phyloP scores from a whole-genome alignment of 2,113 vertebrate genomes.

The Amblyornis subalaris region DNA sequence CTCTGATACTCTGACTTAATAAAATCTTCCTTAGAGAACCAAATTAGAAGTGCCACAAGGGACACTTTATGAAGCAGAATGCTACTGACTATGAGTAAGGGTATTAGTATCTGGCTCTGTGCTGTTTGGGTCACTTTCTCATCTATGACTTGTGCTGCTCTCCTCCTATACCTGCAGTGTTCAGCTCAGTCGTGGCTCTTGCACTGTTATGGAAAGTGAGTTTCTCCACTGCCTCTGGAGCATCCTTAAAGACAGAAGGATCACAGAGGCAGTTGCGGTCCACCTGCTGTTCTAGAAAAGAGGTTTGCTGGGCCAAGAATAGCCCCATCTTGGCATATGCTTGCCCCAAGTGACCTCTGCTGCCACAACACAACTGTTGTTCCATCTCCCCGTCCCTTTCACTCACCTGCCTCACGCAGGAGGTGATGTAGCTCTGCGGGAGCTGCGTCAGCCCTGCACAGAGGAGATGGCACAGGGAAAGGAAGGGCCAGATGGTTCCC shows the following conservation, averaged over 20 bases:
- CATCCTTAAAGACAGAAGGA: not conserved
- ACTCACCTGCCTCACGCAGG: not conserved
- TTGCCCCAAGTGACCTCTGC: fast-evolving
- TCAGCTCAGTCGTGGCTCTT: fast-evolving
- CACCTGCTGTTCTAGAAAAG: not conserved
- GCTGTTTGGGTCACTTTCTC: not conserved
- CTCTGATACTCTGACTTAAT: conserved; percentile 11
- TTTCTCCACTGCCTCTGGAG: not conserved
- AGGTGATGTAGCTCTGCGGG: not conserved
- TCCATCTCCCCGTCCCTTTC: not conserved
- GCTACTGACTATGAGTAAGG: conserved; percentile 43
- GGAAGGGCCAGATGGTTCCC: not conserved
- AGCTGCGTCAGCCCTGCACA: not conserved
- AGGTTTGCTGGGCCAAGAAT: not conserved
- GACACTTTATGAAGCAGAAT: not conserved
- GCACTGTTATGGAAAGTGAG: not conserved
- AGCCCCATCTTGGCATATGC: fast-evolving
- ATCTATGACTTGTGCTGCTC: not conserved
- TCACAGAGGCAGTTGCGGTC: not conserved
- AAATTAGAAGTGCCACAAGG: not conserved
- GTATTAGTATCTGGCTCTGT: not conserved
- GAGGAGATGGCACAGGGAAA: not conserved
- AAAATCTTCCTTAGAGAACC: not conserved
- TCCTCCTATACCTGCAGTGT: not conserved
- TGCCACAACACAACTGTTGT: not conserved